These are phyloP conservation scores for Rhopalosiphum padi DNA, from an alignment of 1,140 invertebrate species.

Conservation along the genomic window DNA sequence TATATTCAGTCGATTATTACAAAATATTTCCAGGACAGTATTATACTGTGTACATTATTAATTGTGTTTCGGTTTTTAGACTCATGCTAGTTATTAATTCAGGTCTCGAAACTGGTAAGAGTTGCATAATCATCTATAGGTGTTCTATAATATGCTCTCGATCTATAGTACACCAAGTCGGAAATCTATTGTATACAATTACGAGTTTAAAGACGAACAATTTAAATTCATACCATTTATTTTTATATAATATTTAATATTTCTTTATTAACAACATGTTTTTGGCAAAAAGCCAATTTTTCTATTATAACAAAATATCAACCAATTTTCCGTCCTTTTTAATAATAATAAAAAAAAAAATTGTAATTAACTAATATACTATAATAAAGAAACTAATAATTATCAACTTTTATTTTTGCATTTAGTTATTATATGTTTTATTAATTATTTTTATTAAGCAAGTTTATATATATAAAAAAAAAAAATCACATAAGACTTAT, in stretches of 20 bases:
- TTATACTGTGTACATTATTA: neutral
- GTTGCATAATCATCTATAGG: neutral
- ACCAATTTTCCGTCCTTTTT: neutral
- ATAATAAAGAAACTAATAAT: neutral
- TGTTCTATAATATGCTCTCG: too few relatives aligned
- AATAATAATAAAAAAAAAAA: too few relatives aligned
- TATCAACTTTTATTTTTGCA: neutral
- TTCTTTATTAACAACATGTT: too few relatives aligned
- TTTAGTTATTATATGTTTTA: neutral
- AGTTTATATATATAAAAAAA: neutral
- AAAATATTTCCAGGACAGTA: neutral
- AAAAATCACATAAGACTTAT: neutral
- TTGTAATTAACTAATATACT: neutral
- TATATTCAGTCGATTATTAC: too few relatives aligned
- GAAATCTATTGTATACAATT: neutral
- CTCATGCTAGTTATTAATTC: neutral
- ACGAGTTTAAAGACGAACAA: too few relatives aligned
- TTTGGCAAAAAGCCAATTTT: neutral
- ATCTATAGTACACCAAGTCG: too few relatives aligned
- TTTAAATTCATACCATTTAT: too few relatives aligned
- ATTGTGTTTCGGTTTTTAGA: neutral
- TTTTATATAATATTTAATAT: too few relatives aligned
- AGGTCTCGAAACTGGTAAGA: neutral
- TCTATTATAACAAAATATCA: neutral
- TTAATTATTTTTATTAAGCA: neutral